Evolutionary conservation across 30 jellyfish, hydroid and myxozoan genomes (phyloP), one percentile per base, ranked within the genome.

Genomic region (Pseudorhiza aurosa): DNA sequence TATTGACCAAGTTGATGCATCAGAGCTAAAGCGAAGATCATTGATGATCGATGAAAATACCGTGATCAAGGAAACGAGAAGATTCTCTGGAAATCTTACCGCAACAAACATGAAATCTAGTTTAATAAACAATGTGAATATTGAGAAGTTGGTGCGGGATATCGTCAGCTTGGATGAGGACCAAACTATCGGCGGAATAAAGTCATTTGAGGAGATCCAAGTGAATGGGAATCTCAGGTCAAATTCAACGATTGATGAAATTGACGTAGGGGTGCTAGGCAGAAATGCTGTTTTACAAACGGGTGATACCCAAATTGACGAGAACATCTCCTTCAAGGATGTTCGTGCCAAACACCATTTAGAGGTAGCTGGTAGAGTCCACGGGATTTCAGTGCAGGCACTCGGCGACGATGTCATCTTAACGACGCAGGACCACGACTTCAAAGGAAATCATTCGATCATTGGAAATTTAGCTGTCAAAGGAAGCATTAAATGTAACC

Each of bases 1-100:
- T 0, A 75, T 89, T 30, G 95, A 89, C 45, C 88, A 83, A 14
- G 95, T 89, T 15, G 96, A 89, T 55, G 17, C 82, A 15, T 89
- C 80, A 1, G 71, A 56, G 31, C 31, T 76, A 14, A 59, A 44
- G 19, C 4, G 4, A 17, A 32, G 19, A n/a, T 22, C 58, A 8
- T 30, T 37, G 43, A 22, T 50, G 17, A 29, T 44, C 35, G 27
- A 44, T 10, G 70, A 57, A 2, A 35, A 26, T 8, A 43, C 21
- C 1, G 22, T 33, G 15, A 32, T 58, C 8, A 9, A 9, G 17
- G 46, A 28, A n/a, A 17, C 22, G 12, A 37, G 42, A 2, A 4
- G 14, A 2, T 39, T 58, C 22, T 6, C 31, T 18, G 79, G 69
- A 26, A 33, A 40, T 36, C 56, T 76, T 4, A 29, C 9, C 3